These are phyloP conservation scores for Heteropelma amictum DNA, from an alignment of 2,888 invertebrate genomes.

Conservation along the genomic window DNA sequence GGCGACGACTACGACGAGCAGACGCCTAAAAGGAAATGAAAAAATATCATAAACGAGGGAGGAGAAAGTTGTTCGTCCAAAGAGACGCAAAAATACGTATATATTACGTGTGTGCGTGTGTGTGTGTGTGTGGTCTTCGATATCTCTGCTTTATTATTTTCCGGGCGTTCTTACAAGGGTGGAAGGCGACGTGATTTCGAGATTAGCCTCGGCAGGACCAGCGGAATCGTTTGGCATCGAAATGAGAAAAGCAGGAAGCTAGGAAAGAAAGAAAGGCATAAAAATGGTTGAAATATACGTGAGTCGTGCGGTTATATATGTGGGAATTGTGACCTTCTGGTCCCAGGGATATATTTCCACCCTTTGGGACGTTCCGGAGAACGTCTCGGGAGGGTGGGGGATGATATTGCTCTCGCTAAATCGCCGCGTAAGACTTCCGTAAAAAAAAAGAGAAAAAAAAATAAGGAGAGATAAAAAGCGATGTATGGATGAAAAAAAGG, in stretches of 20 bases:
- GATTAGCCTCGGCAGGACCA: constrained; percentile 29
- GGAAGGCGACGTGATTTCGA: constrained; percentile 34
- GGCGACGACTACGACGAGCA: not conserved
- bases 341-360: constrained; percentile 17
- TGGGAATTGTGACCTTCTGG: not conserved
- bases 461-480: not conserved
- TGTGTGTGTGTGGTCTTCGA: not conserved
- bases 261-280: not conserved
- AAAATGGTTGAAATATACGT: too few species aligned
- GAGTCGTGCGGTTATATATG: not conserved
- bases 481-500: not conserved
- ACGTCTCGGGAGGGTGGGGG: not conserved
- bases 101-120: too few species aligned
- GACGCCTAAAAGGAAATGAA: constrained; percentile 4
- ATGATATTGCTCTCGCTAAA: constrained; percentile 43
- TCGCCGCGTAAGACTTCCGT: constrained; percentile 40
- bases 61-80: not conserved
- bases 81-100: too few species aligned
- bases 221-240: not conserved
- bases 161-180: constrained; percentile 5
- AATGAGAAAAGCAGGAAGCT: not conserved
- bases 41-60: not conserved
- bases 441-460: too few species aligned
- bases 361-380: constrained; percentile 6
- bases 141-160: constrained; percentile 44